phyloP scores from a whole-genome alignment of 2,888 invertebrate genomes.

The Malachius bipustulatus region DNA sequence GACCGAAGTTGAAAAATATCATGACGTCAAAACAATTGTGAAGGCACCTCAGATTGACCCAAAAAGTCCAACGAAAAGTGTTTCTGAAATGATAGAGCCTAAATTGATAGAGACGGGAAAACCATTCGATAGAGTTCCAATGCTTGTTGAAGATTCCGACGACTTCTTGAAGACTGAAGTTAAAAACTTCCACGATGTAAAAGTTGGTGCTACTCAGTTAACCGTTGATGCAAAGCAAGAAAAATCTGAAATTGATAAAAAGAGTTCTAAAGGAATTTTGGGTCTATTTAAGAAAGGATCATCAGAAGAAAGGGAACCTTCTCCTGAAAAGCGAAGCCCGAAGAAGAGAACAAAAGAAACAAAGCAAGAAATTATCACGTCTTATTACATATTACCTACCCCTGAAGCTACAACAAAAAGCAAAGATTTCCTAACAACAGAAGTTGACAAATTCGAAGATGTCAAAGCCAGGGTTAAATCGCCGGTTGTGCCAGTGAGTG shows the following conservation, averaged over 20 bases:
- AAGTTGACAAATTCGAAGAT: conserved; percentile 18
- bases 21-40: conserved; percentile 13
- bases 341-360: neutral
- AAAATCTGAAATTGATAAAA: neutral
- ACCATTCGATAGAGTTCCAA: too few relatives aligned
- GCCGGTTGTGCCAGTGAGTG: too few relatives aligned
- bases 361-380: too few relatives aligned
- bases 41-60: conserved; percentile 2
- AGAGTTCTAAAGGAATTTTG: neutral
- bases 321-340: neutral
- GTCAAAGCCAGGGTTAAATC: conserved; percentile 17
- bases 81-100: neutral
- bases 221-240: neutral
- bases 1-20: conserved; percentile 19
- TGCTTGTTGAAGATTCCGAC: neutral
- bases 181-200: conserved; percentile 14
- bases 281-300: neutral
- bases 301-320: neutral
- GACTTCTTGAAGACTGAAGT: conserved; percentile 12
- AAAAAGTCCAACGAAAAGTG: conserved; percentile 5
- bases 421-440: conserved; percentile 15
- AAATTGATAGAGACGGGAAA: too few relatives aligned
- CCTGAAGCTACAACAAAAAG: too few relatives aligned
- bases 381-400: too few relatives aligned
- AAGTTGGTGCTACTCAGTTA: neutral